Evolutionary conservation across 2,113 vertebrate genomes (phyloP).

Genomic region (Herpailurus yagouaroundi): DNA sequence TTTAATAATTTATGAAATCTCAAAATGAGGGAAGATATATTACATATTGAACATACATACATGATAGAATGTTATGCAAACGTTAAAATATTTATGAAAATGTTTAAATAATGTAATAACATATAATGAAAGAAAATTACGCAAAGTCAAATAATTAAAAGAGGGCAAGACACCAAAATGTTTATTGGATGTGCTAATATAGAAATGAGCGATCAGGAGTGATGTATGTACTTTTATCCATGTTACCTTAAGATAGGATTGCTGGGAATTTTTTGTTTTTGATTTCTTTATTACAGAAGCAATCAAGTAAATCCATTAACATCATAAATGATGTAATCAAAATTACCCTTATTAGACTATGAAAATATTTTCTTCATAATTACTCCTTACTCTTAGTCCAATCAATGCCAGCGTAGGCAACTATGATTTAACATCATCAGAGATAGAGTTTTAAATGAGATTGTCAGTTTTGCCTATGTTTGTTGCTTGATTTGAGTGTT

Average conservation of each 20-base stretch:
- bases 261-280: neutral
- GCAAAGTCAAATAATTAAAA: neutral
- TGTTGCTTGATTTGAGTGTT: neutral
- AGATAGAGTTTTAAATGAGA: neutral
- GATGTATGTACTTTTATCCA: neutral
- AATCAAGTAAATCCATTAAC: constrained; percentile 8
- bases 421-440: neutral
- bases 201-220: neutral
- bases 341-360: neutral
- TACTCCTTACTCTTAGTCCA: neutral
- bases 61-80: neutral
- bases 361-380: neutral
- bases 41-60: neutral
- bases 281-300: neutral
- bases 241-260: neutral
- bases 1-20: constrained; percentile 30
- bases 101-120: constrained; percentile 9
- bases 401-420: neutral
- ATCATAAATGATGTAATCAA: constrained; percentile 18
- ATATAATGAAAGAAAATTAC: neutral
- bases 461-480: neutral
- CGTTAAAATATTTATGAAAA: neutral
- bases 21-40: neutral
- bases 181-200: neutral
- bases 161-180: neutral